Evolutionary conservation across 2,797 vertebrate genomes (phyloP), one percentile per base, ranked within the genome.

Genomic region (Rhabdophis nuchalis): DNA sequence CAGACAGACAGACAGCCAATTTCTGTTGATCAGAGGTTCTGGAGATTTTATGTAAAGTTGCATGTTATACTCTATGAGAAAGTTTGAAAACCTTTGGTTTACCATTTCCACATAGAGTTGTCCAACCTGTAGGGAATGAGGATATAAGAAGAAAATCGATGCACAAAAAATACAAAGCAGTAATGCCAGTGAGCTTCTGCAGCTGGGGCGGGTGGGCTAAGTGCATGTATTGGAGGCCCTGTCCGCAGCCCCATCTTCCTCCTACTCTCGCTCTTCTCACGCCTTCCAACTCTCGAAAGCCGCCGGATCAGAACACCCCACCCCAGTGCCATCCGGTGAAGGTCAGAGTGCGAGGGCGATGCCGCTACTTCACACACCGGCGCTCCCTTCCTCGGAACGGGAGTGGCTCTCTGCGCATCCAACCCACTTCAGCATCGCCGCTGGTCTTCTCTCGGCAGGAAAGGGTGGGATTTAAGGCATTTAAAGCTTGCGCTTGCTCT

Each of bases 121-220:
- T 94, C 94, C 92, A 91, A 0, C 95, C 95, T 93, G 95, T 61
- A 91, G 86, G 93, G 89, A 96, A 89, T 87, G 60, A 58, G 18
- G 52, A 50, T 27, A 12, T 57, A 20, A 16, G 89, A 41, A 89
- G 18, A 36, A 54, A 46, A 58, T 10, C 2, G 6, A 29, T 68
- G 13, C 13, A 20, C 32, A 56, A 54, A 32, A 86, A 61, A 16
- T n/a, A 5, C 5, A 8, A 8, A 53, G 41, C 36, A 60, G 25
- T 57, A 56, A 50, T 82, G 29, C 61, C 29, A 46, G 18, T 1
- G 7, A 77, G 18, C 9, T 77, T 41, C 18, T 41, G 72, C 36
- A 11, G 18, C 2, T 77, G 36, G 7, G 36, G 36, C 36, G 1
- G 14, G 18, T 41, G 18, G 18, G 32, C 18, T 77, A 41, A 23